Evolutionary conservation across 1,140 invertebrate species (phyloP).

Genomic region (Ditylenchus dipsaci): DNA sequence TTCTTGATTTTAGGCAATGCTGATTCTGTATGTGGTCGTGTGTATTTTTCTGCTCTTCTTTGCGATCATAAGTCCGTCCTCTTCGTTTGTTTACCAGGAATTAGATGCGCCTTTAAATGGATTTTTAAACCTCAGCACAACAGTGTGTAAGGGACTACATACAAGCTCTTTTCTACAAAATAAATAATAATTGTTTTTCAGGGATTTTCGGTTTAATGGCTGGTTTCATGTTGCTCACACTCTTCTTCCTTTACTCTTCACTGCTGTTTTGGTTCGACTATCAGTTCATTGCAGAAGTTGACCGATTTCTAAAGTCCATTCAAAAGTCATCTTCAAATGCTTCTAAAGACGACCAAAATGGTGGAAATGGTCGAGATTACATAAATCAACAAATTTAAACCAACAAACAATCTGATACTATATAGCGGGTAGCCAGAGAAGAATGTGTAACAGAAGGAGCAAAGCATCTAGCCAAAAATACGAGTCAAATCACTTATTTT

Average conservation of each 20-base stretch:
- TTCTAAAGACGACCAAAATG: constrained; percentile 40
- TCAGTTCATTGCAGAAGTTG: constrained; percentile 47
- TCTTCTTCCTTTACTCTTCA: constrained; percentile 31
- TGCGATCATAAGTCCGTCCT: constrained; percentile 14
- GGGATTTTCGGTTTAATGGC: constrained; percentile 36
- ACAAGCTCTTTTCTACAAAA: no score
- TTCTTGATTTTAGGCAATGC: constrained; percentile 28
- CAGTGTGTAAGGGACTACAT: constrained; percentile 9
- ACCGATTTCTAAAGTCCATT: constrained; percentile 43
- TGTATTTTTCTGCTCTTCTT: constrained; percentile 22
- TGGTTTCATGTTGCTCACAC: constrained; percentile 22
- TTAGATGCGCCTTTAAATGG: constrained; percentile 13
- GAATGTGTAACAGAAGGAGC: no score
- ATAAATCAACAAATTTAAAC: background rate
- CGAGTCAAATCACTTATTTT: no score
- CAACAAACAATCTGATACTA: no score
- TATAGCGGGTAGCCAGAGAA: no score
- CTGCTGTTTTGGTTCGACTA: constrained; percentile 38
- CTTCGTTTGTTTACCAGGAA: constrained; percentile 21
- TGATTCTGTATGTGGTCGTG: constrained; percentile 30
- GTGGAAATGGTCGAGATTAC: constrained; percentile 1
- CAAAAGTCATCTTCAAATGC: constrained; percentile 29
- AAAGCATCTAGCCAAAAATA: no score
- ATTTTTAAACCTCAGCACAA: constrained; percentile 3
- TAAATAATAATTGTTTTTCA: no score